Percentiles rank a stretch among this genome's conserved stretches.
phyloP scores from a whole-genome alignment of 2,113 vertebrate genomes.

The Callipepla squamata region DNA sequence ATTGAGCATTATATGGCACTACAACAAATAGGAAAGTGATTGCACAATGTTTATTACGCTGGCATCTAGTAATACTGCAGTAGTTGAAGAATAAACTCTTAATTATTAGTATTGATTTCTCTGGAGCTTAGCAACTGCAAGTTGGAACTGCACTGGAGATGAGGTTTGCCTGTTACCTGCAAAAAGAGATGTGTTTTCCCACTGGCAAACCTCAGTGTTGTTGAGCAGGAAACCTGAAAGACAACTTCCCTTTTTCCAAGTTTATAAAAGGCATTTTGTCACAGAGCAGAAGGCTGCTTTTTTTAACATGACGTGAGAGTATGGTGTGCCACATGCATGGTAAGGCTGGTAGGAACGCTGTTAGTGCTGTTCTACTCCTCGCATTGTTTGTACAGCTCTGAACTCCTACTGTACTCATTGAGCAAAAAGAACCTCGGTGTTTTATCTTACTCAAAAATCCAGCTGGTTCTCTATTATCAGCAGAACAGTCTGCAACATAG shows the following conservation, averaged over 20 bases:
- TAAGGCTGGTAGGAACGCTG: background rate
- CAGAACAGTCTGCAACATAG: background rate
- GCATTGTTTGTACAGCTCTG: background rate
- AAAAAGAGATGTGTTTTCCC: background rate
- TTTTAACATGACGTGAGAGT: background rate
- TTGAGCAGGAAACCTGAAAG: background rate
- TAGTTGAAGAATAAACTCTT: constrained; percentile 9
- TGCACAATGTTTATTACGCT: background rate
- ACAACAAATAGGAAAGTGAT: background rate
- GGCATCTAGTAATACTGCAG: background rate
- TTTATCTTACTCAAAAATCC: background rate
- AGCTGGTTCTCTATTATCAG: background rate
- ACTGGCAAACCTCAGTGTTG: background rate
- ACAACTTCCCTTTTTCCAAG: background rate
- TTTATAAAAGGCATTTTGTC: background rate
- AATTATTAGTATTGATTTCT: background rate
- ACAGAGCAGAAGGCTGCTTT: background rate
- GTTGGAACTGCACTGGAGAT: background rate
- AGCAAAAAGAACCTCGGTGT: background rate
- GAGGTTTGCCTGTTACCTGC: background rate
- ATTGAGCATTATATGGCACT: background rate
- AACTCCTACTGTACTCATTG: background rate
- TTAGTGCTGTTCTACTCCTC: background rate
- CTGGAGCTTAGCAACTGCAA: background rate
- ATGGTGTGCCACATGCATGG: background rate